Evolutionary conservation across 1,140 invertebrate species (phyloP), one percentile per base, ranked within the genome.

Genomic region (Neodiprion pinetum): DNA sequence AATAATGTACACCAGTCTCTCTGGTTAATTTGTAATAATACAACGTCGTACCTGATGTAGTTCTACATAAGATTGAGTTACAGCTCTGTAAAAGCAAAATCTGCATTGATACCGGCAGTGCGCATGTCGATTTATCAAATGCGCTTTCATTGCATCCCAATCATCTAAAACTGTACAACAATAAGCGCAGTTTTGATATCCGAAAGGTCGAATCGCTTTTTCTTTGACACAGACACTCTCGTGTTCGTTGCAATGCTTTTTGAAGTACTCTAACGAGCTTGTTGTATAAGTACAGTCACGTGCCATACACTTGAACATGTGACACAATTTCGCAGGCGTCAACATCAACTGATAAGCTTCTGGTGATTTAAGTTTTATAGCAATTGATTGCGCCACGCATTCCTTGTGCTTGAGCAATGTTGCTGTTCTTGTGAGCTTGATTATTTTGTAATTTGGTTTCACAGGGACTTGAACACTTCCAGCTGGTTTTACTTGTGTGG

Each of bases 231-330:
- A 4, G 14, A 80, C 66, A 1, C 69, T 70, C 7, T 77, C 76
- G 75, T 92, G 91, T 9, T 79, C 49, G 7, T 78, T 71, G 48
- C 88, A 84, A 79, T 93, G 92, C 1, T 78, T 68, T 1, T 82
- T 76, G 73, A 91, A 91, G 0, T 81, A 50, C 0, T 82, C 74
- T 0, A 80, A 70, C 0, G 73, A 77, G 48, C 89, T 88, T 0
- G 89, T 90, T 0, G 88, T 87, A 71, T 86, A 93, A 14, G 79
- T 81, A 79, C 92, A 93, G 17, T 84, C 78, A 14, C 82, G 83
- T 7, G 78, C 82, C 88, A 92, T 92, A 75, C 92, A 93, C 75
- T 92, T 93, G 74, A 90, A 92, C 8, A 92, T 80, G 14, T 89
- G 83, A 23, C 75, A 73, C 5, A 90, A 73, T 65, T 88, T 89